Base-by-base conservation (phyloP, 2,888 invertebrate genomes). In the Anticlea derivata region DNA sequence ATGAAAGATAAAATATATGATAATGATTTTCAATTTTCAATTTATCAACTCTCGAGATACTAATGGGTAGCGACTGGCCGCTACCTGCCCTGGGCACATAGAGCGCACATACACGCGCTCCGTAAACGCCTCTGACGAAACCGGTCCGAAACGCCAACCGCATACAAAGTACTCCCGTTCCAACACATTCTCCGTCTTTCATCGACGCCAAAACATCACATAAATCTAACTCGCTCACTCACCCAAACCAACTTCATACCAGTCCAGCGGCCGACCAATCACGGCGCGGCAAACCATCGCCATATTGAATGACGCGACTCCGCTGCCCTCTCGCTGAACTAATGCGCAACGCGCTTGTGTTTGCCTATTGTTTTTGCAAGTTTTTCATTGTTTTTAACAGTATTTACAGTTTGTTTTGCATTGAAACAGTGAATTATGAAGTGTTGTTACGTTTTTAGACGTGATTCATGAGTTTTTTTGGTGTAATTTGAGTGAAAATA, bases 121-220 rank as follows among this genome's bases (percentile, higher is more conserved):
- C 30, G 80, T 82, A 78, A 85, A 86, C 87, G 90, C 90, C 90
- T 87, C 86, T 83, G 84, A 81, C 77, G 60, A 84, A 87, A 89
- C 90, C 88, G 85, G 90, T 90, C 80, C 67, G 65, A 63, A 68
- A 75, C 78, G 75, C 80, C 69, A 77, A 73, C 75, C 70, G 85
- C 85, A 88, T 86, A 88, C 89, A 86, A 89, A 88, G 83, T 78
- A 79, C 74, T 78, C 77, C 77, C 81, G 78, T 76, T 73, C 77
- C 78, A 72, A 86, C 81, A 81, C 81, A 83, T 87, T 79, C 78
- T 85, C 82, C 78, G 78, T 90, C 90, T 83, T 85, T 86, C 85
- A 84, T 84, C 80, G 75, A 80, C 84, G 78, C 83, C 78, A 80
- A 81, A 82, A 80, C 79, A 83, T 79, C 83, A 78, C 82, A 89